These are phyloP conservation scores for Cyprinodon diabolis DNA, from an alignment of 2,797 vertebrate species.

Conservation along the genomic window DNA sequence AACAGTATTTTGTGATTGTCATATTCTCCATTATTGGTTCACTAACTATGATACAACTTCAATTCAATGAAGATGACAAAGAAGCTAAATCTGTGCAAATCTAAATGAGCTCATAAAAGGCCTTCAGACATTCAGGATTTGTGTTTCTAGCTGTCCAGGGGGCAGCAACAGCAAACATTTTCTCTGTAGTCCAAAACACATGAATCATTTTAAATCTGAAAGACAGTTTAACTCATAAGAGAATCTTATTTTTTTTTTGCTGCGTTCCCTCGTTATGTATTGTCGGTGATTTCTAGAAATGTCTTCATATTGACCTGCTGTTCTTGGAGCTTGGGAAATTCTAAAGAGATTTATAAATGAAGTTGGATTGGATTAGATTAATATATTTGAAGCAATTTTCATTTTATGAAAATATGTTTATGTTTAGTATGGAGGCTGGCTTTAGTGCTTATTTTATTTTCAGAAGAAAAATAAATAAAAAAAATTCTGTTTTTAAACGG, in stretches of 20 bases:
- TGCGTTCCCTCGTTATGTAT: slow-evolving; percentile 6
- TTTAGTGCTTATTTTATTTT: no score
- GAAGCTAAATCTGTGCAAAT: slow-evolving; percentile 4
- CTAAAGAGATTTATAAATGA: no score
- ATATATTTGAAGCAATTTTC: no score
- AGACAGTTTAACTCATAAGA: slow-evolving; percentile 5
- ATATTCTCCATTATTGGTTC: slow-evolving; percentile 28
- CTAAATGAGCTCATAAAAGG: neutral
- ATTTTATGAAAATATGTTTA: no score
- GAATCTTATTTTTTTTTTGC: neutral
- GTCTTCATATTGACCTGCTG: neutral
- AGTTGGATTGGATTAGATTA: no score
- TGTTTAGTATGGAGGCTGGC: no score
- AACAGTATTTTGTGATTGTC: neutral
- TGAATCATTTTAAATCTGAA: slow-evolving; percentile 1
- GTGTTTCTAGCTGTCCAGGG: neutral
- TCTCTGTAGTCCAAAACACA: slow-evolving; percentile 4
- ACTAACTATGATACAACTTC: neutral
- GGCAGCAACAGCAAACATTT: neutral
- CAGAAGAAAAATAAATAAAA: no score
- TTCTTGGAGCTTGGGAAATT: no score
- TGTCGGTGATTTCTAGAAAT: slow-evolving; percentile 14
- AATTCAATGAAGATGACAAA: slow-evolving; percentile 7
- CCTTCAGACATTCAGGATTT: neutral
- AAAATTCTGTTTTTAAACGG: no score